Evolutionary conservation across 1,140 invertebrate genomes (phyloP).

Genomic region (Alviniconcha marisindica): DNA sequence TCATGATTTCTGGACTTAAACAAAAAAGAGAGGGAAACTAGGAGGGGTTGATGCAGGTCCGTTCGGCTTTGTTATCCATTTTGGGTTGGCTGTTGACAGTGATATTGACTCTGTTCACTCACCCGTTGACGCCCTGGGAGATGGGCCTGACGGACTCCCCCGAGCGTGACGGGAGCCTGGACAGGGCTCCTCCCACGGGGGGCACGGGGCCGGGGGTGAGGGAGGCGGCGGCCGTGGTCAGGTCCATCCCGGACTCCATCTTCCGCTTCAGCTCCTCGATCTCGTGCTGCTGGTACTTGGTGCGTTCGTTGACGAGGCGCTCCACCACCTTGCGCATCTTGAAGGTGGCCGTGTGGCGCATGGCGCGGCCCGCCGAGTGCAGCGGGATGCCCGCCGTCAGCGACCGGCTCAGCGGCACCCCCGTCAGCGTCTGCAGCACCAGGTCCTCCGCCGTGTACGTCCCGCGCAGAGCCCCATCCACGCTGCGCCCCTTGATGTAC

Average conservation of each 20-base stretch:
- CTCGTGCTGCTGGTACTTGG: constrained; percentile 66
- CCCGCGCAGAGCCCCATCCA: constrained; percentile 29
- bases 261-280: constrained; percentile 59
- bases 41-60: no score
- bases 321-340: constrained; percentile 68
- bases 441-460: constrained; percentile 60
- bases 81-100: no score
- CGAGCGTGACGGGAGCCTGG: neutral
- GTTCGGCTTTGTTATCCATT: no score
- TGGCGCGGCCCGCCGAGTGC: constrained; percentile 60
- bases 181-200: neutral
- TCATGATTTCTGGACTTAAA: no score
- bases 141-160: neutral
- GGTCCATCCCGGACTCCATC: constrained; percentile 46
- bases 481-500: constrained; percentile 35
- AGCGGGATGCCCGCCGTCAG: constrained; percentile 58
- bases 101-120: neutral
- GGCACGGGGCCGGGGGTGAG: neutral
- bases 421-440: constrained; percentile 63
- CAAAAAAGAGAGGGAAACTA: no score
- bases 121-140: neutral
- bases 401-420: constrained; percentile 52
- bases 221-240: constrained; percentile 1
- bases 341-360: constrained; percentile 68
- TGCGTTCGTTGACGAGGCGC: constrained; percentile 61